A percentile compares a stretch with the other conserved stretches of the same genome.
These are phyloP conservation scores for Creontiades dilutus DNA, from an alignment of 2,888 invertebrate species.

Conservation along the genomic window DNA sequence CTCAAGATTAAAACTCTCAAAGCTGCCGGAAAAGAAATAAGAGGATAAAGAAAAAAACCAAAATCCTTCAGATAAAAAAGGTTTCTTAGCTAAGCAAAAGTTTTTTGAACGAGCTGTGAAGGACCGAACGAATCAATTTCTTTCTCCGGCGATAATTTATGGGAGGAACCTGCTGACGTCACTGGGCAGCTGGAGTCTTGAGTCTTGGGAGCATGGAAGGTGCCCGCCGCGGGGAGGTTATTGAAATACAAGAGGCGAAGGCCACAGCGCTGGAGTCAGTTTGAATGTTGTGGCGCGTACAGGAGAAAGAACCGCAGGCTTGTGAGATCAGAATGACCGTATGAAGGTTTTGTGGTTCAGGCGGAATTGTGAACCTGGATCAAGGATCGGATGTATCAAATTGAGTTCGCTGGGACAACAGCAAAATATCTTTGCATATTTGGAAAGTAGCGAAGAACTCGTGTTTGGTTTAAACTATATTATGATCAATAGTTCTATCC, in stretches of 20 bases:
- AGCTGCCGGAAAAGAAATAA: slow-evolving; percentile 15
- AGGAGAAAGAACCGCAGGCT: not conserved
- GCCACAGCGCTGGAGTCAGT: not conserved
- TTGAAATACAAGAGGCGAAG: slow-evolving; percentile 38
- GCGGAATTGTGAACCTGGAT: too few species aligned
- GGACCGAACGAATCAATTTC: slow-evolving; percentile 42
- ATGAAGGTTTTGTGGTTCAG: too few species aligned
- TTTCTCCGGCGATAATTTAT: slow-evolving; percentile 6
- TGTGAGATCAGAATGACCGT: not conserved
- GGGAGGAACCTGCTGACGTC: slow-evolving; percentile 14
- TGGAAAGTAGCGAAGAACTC: too few species aligned
- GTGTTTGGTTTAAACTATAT: too few species aligned
- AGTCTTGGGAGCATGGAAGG: not conserved
- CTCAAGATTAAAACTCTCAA: not conserved
- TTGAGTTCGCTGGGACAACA: too few species aligned
- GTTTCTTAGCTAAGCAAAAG: not conserved
- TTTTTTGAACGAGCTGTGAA: slow-evolving; percentile 36
- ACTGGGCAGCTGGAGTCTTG: slow-evolving; percentile 26
- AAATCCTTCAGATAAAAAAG: slow-evolving; percentile 17
- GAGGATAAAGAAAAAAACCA: not conserved
- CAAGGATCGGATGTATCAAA: too few species aligned
- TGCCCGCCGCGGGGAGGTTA: not conserved
- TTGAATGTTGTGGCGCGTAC: not conserved
- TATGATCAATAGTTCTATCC: too few species aligned
- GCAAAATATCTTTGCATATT: too few species aligned